Conservation (phyloP, 2,797 vertebrate genomes). For the Spheniscus humboldti region DNA sequence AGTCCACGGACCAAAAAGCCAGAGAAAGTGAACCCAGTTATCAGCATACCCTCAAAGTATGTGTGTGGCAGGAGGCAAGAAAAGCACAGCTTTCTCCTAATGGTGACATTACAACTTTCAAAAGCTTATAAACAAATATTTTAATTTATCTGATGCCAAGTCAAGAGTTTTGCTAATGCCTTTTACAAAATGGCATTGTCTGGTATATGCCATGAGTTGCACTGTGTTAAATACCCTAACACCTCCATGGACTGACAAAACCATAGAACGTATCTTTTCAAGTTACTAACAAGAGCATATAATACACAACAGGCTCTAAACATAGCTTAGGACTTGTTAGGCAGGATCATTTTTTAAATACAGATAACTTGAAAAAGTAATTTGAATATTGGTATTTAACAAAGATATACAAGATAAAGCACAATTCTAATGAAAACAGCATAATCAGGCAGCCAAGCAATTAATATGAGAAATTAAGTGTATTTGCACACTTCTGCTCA, state of each 20-base stretch:
- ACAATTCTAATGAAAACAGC: not conserved
- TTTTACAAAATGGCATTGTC: not conserved
- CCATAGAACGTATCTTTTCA: not conserved
- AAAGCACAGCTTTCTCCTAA: not conserved
- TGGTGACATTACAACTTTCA: not conserved
- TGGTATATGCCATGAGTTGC: not conserved
- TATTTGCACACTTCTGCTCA: not conserved
- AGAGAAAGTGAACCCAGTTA: not conserved
- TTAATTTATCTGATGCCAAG: not conserved
- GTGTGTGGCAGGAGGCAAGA: not conserved
- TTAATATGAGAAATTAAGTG: not conserved
- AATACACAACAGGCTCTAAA: not conserved
- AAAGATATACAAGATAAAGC: not conserved
- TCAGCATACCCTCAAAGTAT: not conserved
- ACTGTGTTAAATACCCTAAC: not conserved
- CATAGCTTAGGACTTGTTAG: not conserved
- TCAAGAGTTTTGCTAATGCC: not conserved
- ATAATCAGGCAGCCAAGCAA: not conserved
- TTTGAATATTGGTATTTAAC: not conserved
- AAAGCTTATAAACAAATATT: not conserved
- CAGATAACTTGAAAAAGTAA: not conserved
- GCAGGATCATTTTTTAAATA: not conserved
- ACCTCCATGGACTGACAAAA: fast-evolving
- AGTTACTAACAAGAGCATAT: not conserved
- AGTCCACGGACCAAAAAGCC: not conserved